Conservation (phyloP, 2,797 vertebrate genomes). For the Galaxias olidus region DNA sequence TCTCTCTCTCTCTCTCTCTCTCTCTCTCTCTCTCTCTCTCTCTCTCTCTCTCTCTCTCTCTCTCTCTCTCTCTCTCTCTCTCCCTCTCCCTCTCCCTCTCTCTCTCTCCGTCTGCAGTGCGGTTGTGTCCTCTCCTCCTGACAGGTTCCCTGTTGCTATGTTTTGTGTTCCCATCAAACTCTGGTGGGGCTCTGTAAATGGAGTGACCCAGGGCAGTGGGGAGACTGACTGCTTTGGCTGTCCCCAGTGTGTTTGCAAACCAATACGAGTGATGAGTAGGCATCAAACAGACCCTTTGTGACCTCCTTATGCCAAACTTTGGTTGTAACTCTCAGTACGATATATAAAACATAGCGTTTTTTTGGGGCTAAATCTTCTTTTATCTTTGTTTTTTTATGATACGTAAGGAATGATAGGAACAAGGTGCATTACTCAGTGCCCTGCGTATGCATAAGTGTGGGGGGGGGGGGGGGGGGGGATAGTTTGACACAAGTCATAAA, state of each 20-base stretch:
- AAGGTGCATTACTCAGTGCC: too few species aligned
- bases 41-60: slow-evolving; percentile 38
- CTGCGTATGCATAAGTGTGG: too few species aligned
- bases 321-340: too few species aligned
- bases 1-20: slow-evolving; percentile 39
- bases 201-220: slow-evolving; percentile 41
- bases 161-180: slow-evolving; percentile 53
- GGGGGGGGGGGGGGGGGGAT: too few species aligned
- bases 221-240: slow-evolving; percentile 22
- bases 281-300: slow-evolving; percentile 30
- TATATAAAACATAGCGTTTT: too few species aligned
- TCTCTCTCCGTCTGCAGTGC: slow-evolving; percentile 13
- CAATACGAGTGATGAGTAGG: slow-evolving; percentile 54
- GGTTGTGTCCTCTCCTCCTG: slow-evolving; percentile 49
- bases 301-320: too few species aligned
- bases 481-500: too few species aligned
- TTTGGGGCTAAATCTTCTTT: too few species aligned
- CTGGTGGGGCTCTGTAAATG: slow-evolving; percentile 52
- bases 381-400: too few species aligned
- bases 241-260: slow-evolving; percentile 43
- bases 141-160: slow-evolving; percentile 55
- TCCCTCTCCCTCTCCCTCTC: slow-evolving; percentile 27
- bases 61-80: slow-evolving; percentile 38
- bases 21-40: neutral
- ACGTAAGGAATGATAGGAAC: too few species aligned